Evolutionary conservation across 2,113 vertebrate species (phyloP), one percentile per base, ranked within the genome.

Genomic region (Gavia stellata): DNA sequence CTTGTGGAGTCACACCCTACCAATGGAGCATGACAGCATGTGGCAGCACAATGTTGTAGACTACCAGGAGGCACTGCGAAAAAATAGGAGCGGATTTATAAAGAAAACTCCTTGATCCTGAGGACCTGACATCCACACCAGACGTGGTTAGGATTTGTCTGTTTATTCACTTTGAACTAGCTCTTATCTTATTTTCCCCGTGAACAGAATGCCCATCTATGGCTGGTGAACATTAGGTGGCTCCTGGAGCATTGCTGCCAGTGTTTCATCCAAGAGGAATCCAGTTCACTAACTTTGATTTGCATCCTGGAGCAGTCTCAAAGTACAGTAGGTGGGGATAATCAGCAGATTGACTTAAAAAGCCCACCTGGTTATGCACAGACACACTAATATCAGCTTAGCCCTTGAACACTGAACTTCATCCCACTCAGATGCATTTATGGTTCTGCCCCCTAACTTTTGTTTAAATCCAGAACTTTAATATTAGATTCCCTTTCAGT

Each of bases 181-280:
- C 24, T 88, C 25, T 85, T 6, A 14, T 58, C 33, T 28, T 80
- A 2, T 31, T 91, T 53, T 40, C 42, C 13, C 20, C 38, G 12
- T 0, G 1, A 66, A 53, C 23, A 74, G 19, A 66, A 50, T 0
- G 4, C 7, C 5, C 15, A 3, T 25, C 42, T 55, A 10, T 34
- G 14, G 14, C 66, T 83, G 28, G 25, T 61, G 53, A 81, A 25
- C 2, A 5, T 21, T 23, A 52, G 14, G 19, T 17, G 2, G 19
- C 33, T 81, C 34, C 65, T 49, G 13, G 42, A 74, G 12, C 18
- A 33, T 17, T 74, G n/a, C 16, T 79, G 38, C 6, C 36, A 42
- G 15, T 29, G 38, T 73, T 86, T 80, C 28, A 77, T 5, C 17
- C 84, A 81, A 70, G 45, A 68, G 16, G 7, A 93, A 55, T 58